A percentile compares a stretch with the other conserved stretches of the same genome.
Evolutionary conservation across 2,797 vertebrate species (phyloP).

Genomic region (Cephalopachus bancanus): DNA sequence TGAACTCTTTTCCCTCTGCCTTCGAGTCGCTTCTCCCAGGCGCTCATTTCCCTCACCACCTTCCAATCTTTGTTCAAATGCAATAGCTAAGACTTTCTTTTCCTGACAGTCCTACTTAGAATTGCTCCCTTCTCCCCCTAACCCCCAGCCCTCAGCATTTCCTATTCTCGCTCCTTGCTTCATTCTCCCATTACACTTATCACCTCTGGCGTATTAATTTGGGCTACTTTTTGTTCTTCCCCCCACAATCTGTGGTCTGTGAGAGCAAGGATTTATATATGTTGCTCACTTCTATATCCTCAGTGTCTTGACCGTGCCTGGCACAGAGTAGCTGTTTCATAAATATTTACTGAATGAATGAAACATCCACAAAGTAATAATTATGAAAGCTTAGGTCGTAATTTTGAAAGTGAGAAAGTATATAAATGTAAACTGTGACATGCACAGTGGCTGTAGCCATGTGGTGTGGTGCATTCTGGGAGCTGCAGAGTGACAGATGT

Average conservation of each 20-base stretch:
- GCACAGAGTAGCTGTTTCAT: not conserved
- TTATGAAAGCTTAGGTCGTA: not conserved
- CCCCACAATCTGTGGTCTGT: not conserved
- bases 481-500: not conserved
- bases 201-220: not conserved
- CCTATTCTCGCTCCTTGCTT: not conserved
- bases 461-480: not conserved
- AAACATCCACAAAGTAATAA: not conserved
- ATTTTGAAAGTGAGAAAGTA: not conserved
- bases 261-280: not conserved
- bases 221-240: not conserved
- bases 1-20: not conserved
- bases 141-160: not conserved
- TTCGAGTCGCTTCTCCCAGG: not conserved
- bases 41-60: not conserved
- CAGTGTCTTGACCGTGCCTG: not conserved
- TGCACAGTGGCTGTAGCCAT: not conserved
- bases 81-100: not conserved
- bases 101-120: not conserved
- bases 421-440: not conserved
- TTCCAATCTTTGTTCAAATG: not conserved
- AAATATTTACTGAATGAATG: not conserved
- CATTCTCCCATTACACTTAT: not conserved
- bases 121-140: not conserved
- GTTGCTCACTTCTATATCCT: not conserved